Evolutionary conservation across 92 coral and sea anemone genomes (phyloP), one percentile per base, ranked within the genome.

Genomic region (Porites lobata): DNA sequence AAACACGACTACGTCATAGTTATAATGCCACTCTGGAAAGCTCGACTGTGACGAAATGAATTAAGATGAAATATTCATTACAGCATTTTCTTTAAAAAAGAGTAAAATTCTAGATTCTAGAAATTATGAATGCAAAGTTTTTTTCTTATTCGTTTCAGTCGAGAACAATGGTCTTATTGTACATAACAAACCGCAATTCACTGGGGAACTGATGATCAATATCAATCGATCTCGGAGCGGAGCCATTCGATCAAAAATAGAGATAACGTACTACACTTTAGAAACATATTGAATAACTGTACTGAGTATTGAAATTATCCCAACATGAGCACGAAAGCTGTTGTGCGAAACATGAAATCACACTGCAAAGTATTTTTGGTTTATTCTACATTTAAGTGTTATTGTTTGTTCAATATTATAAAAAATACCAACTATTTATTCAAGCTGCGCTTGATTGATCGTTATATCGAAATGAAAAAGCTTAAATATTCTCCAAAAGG

Each of bases 271-370:
- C 22, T n/a, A 38, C 56, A 82, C 66, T 64, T 69, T 56, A 82
- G 71, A 19, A 82, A 82, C 78, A 82, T 57, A 82, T 71, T 82
- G 47, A 69, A 58, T 71, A 68, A 82, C 86, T 29, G 26, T 20
- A 51, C 69, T 54, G 63, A 18, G 67, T 21, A 54, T 69, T 69
- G 12, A 70, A 32, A 54, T 69, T 22, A 32, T 26, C 68, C 54
- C 71, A 71, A 71, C 18, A 63, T 52, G 78, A 32, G 38, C 86
- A 19, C 78, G 18, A 57, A 68, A 81, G 21, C 78, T 62, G 52
- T 74, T 54, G 65, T 12, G 24, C 6, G 54, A 15, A 69, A 81
- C 85, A 69, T 76, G 86, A 82, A 82, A 70, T 82, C 86, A 70
- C 76, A 69, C 43, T 62, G n/a, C 78, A 82, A 69, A 73, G 61